These are phyloP conservation scores for Hippocampus guttulatus DNA, from an alignment of 2,113 vertebrate species.

Conservation along the genomic window DNA sequence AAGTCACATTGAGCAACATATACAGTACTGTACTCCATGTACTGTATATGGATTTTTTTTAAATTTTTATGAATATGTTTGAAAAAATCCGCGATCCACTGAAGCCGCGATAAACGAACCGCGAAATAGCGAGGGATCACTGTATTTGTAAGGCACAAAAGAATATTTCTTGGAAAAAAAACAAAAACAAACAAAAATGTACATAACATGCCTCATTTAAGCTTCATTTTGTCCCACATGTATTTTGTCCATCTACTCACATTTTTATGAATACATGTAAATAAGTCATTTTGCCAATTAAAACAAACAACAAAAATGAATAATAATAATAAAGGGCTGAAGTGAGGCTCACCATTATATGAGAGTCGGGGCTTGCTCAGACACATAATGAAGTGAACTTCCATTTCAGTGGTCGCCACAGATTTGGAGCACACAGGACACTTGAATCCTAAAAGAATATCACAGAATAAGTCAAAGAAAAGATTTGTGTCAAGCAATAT, in stretches of 20 bases:
- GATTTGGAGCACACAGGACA: constrained; percentile 99
- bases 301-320: too few species aligned
- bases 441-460: constrained; percentile 85
- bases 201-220: not conserved
- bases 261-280: not conserved
- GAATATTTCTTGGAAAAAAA: too few species aligned
- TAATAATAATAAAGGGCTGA: not conserved
- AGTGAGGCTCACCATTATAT: constrained; percentile 84
- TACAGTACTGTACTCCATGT: too few species aligned
- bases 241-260: not conserved
- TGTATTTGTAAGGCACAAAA: too few species aligned
- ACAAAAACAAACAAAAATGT: too few species aligned
- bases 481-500: too few species aligned
- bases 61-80: too few species aligned
- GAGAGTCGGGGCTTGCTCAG: constrained; percentile 99
- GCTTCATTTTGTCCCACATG: not conserved
- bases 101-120: too few species aligned
- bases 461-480: not conserved
- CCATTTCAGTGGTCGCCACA: constrained; percentile 98
- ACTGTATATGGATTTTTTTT: too few species aligned
- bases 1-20: too few species aligned
- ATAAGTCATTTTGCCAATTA: not conserved
- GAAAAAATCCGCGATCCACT: too few species aligned
- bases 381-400: constrained; percentile 99
- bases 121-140: too few species aligned